Percentiles rank a stretch among this genome's conserved stretches.
Conservation (phyloP, 2,888 invertebrate species). For the Trissolcus brochymenae region DNA sequence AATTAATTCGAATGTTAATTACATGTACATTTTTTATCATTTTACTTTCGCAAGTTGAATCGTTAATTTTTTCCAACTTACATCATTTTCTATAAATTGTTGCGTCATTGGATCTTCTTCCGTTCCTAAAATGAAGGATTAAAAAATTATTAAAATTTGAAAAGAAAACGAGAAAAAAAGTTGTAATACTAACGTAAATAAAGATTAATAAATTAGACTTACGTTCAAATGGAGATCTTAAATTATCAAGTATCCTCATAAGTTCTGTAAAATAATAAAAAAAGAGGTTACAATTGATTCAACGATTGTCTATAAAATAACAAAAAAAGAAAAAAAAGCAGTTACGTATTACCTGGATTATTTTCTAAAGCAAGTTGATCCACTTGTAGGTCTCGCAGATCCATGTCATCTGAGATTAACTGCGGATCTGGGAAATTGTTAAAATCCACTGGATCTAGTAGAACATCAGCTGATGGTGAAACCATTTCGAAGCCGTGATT, state of each 20-base stretch:
- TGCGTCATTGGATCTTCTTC: slow-evolving; percentile 63
- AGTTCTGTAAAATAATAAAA: slow-evolving; percentile 65
- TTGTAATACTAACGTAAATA: not conserved
- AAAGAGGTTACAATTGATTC: not conserved
- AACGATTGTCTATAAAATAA: not conserved
- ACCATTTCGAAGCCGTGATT: slow-evolving; percentile 22
- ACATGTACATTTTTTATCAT: not conserved
- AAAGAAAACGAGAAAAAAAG: not conserved
- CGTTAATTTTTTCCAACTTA: slow-evolving; percentile 59
- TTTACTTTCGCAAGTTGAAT: not conserved
- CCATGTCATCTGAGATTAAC: slow-evolving; percentile 35
- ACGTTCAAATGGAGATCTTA: slow-evolving; percentile 67
- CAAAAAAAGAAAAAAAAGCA: not conserved
- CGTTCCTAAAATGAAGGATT: slow-evolving; percentile 61
- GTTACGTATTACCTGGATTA: slow-evolving; percentile 65
- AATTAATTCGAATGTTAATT: not conserved
- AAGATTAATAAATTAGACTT: slow-evolving; percentile 51
- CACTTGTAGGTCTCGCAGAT: slow-evolving; percentile 62
- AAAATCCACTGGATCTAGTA: slow-evolving; percentile 37
- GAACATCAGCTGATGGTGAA: slow-evolving; percentile 14
- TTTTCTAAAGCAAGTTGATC: slow-evolving; percentile 63
- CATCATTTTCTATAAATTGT: slow-evolving; percentile 62
- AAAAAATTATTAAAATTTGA: slow-evolving; percentile 13
- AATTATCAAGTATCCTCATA: slow-evolving; percentile 67
- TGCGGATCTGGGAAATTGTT: slow-evolving; percentile 26